Conservation (phyloP, 2,888 invertebrate genomes). For the Trachelus tabidus region DNA sequence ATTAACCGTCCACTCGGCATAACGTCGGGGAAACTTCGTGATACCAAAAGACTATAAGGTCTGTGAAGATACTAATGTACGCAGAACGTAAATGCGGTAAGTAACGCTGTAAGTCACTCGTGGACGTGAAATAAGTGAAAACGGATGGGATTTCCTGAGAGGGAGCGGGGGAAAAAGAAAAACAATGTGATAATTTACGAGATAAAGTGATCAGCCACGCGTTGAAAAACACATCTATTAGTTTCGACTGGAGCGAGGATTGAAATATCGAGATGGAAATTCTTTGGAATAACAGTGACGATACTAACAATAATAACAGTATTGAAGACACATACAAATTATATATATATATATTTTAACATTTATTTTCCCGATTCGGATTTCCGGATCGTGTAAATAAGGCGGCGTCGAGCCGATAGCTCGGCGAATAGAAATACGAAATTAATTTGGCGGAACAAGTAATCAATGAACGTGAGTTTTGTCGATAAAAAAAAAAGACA, state of each 20-base stretch:
- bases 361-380: no score
- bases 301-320: background rate
- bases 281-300: background rate
- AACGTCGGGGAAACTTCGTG: slow-evolving; percentile 20
- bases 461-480: no score
- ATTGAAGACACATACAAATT: background rate
- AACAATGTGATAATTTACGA: background rate
- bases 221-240: background rate
- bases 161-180: background rate
- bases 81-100: background rate
- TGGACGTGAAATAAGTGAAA: background rate
- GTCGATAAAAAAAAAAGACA: no score
- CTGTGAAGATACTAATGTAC: background rate
- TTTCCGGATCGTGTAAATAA: no score
- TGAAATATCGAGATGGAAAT: background rate
- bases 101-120: background rate
- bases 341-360: background rate
- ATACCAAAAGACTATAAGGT: background rate
- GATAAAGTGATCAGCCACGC: background rate
- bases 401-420: no score
- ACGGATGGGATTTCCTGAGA: background rate
- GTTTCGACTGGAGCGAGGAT: background rate
- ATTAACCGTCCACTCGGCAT: slow-evolving; percentile 43
- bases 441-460: no score
- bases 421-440: no score